Conservation (phyloP, 2,113 vertebrate species). For the Aphyosemion australe region DNA sequence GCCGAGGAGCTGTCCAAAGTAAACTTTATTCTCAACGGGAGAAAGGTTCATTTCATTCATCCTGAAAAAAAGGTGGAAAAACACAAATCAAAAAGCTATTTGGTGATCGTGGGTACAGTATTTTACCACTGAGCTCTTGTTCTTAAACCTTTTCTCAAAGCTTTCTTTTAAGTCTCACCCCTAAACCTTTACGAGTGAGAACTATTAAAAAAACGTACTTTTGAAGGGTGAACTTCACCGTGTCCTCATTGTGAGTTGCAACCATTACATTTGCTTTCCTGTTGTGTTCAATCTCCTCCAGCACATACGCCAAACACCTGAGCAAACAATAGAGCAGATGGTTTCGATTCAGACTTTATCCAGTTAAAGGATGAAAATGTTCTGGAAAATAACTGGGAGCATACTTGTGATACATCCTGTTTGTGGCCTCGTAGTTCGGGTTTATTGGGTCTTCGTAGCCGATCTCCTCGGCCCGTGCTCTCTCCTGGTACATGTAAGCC, state of each 20-base stretch:
- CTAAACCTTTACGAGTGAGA: too few relatives aligned
- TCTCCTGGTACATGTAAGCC: slow-evolving; percentile 94
- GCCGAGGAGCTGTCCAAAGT: slow-evolving; percentile 94
- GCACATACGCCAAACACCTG: slow-evolving; percentile 89
- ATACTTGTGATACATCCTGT: slow-evolving; percentile 86
- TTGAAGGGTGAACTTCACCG: slow-evolving; percentile 84
- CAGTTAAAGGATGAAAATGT: neutral
- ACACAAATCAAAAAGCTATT: slow-evolving; percentile 4
- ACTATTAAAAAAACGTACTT: slow-evolving; percentile 73
- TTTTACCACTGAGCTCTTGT: neutral
- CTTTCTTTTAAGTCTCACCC: too few relatives aligned
- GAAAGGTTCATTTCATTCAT: slow-evolving; percentile 89
- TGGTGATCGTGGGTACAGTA: slow-evolving; percentile 6
- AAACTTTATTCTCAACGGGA: slow-evolving; percentile 87
- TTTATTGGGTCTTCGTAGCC: slow-evolving; percentile 93
- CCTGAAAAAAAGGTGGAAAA: slow-evolving; percentile 65
- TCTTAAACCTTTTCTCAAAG: too few relatives aligned
- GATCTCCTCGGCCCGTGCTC: slow-evolving; percentile 82
- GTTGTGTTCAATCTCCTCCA: slow-evolving; percentile 87
- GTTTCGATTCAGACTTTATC: slow-evolving; percentile 6
- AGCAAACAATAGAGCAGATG: slow-evolving; percentile 15
- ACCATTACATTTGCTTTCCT: slow-evolving; percentile 88
- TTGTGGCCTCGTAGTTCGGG: slow-evolving; percentile 88
- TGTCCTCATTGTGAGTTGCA: slow-evolving; percentile 92
- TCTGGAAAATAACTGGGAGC: neutral